A percentile compares a stretch with the other conserved stretches of the same genome.
These are phyloP conservation scores for Umimayanthus kanabou DNA, from an alignment of 92 coral and sea anemone genomes.

Conservation along the genomic window DNA sequence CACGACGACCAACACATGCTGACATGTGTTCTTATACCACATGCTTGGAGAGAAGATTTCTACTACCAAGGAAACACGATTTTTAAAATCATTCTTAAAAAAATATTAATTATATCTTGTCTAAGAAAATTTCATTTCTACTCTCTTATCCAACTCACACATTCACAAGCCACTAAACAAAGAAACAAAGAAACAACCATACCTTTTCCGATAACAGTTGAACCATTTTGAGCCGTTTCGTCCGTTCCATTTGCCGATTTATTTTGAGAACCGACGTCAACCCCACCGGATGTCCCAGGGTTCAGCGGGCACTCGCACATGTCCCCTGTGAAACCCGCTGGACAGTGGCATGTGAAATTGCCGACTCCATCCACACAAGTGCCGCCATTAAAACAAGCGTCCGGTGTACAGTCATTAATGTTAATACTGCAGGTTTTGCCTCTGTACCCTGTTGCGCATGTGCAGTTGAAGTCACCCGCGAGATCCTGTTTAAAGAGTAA, in stretches of 20 bases:
- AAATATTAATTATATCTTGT: too few species aligned
- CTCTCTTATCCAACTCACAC: not conserved
- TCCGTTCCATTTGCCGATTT: conserved; percentile 26
- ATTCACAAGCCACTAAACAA: not conserved
- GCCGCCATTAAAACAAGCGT: conserved; percentile 77
- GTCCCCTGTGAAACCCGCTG: conserved; percentile 70
- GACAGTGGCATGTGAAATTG: conserved; percentile 65
- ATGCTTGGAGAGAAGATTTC: too few species aligned
- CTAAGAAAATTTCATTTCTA: too few species aligned
- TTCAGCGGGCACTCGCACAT: conserved; percentile 46
- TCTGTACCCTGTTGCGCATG: conserved; percentile 72
- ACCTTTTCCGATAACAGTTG: conserved; percentile 21
- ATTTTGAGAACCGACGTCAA: conserved; percentile 12
- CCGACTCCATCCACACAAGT: conserved; percentile 73
- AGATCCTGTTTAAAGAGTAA: conserved; percentile 57
- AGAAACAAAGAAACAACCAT: not conserved
- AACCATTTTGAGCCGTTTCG: conserved; percentile 12
- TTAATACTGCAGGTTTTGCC: conserved; percentile 71
- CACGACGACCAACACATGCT: not conserved
- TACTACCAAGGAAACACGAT: too few species aligned
- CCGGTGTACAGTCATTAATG: conserved; percentile 64
- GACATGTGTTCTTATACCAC: not conserved
- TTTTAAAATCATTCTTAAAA: too few species aligned
- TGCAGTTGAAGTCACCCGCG: conserved; percentile 67
- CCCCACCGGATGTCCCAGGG: not conserved